These are phyloP conservation scores for Podabrus alpinus DNA, from an alignment of 2,888 invertebrate species.

Conservation along the genomic window DNA sequence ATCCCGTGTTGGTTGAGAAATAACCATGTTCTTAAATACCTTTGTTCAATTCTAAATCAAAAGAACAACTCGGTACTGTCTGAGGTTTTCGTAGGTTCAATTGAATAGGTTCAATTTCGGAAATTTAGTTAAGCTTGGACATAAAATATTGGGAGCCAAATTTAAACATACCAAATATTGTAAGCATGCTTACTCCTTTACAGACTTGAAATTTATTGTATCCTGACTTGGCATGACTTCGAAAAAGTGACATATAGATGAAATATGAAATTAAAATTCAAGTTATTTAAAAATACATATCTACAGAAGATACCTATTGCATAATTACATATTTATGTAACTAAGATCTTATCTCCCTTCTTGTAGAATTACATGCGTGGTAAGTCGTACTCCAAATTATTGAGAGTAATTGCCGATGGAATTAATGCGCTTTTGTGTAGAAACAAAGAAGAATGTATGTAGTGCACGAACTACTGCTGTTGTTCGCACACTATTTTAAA, in stretches of 20 bases:
- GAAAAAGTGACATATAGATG: neutral
- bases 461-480: conserved; percentile 3
- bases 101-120: no score
- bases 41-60: no score
- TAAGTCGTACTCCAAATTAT: neutral
- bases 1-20: no score
- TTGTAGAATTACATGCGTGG: neutral
- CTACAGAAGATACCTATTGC: neutral
- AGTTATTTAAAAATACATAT: neutral
- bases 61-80: no score
- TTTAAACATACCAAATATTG: no score
- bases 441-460: conserved; percentile 9
- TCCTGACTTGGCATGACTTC: neutral
- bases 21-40: no score
- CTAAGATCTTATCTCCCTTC: neutral
- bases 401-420: conserved; percentile 1
- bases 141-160: no score
- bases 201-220: no score
- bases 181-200: no score
- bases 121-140: no score
- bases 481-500: conserved; percentile 37
- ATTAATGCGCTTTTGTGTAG: conserved; percentile 2
- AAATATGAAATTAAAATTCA: neutral
- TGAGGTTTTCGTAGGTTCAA: no score
- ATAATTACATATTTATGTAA: neutral